Evolutionary conservation across 2,888 invertebrate genomes (phyloP), one percentile per base, ranked within the genome.

Genomic region (Tachina grossa): DNA sequence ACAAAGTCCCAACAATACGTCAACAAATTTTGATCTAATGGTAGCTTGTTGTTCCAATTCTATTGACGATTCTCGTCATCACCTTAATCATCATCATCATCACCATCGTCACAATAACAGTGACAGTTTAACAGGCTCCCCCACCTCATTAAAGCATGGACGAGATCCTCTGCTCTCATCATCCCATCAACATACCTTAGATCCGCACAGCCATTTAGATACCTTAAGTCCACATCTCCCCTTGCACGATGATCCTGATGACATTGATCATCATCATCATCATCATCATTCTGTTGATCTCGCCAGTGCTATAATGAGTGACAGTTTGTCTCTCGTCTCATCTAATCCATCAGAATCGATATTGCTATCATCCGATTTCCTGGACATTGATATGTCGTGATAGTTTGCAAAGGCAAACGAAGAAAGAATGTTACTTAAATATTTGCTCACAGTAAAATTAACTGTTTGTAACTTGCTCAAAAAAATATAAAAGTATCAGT

Each of bases 331-430:
- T 80, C 85, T 90, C 77, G 87, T 90, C 63, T 88, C 88, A 57
- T 89, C 90, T 10, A 87, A 88, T 57, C 87, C 88, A 31, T 89
- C 90, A 43, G 93, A 94, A 88, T 93, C 94, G 43, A 94, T 94
- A 92, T 88, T 94, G 57, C 92, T 93, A 41, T 93, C 94, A 41
- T 92, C 94, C 6, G 94, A 94, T 87, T 93, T 94, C 1, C 84
- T 91, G 61, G 94, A 94, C 89, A 91, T 94, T 93, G 87, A 91
- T 93, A 94, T 94, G 94, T 93, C 93, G 91, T 94, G 93, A 93
- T 88, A 86, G 16, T 11, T 55, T 47, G 10, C 68, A 78, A 31
- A 68, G 6, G 19, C 39, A 16, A 66, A 74, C 43, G 22, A 74
- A 31, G 22, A 51, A 49, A 69, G 2, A 49, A 10, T 68, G 68